Conservation (phyloP, 1,140 invertebrate genomes). For the Drosophila insularis region DNA sequence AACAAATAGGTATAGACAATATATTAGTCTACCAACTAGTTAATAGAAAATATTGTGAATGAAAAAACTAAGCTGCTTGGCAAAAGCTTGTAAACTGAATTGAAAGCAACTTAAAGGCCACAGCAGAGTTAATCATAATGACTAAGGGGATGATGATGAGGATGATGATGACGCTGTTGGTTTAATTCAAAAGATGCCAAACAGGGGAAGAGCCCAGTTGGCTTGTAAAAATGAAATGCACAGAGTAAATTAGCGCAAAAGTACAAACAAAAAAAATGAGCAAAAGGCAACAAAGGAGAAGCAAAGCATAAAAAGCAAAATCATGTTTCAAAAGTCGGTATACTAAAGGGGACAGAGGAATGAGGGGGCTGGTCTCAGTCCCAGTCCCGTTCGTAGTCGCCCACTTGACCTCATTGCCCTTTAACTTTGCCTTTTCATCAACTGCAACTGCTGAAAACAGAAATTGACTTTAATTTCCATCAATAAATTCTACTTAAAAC, state of each 20-base stretch:
- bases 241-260: slow-evolving; percentile 62
- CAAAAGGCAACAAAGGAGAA: neutral
- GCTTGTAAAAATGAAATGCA: slow-evolving; percentile 69
- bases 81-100: slow-evolving; percentile 29
- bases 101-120: slow-evolving; percentile 21
- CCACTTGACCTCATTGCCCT: slow-evolving; percentile 76
- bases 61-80: neutral
- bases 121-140: slow-evolving; percentile 41
- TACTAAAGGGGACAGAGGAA: neutral
- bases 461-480: slow-evolving; percentile 8
- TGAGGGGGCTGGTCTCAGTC: neutral
- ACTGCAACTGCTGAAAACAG: slow-evolving; percentile 1
- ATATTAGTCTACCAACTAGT: too few relatives aligned
- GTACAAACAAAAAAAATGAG: neutral
- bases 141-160: slow-evolving; percentile 9
- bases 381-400: neutral
- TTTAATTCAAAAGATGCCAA: slow-evolving; percentile 18
- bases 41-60: too few relatives aligned
- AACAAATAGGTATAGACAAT: too few relatives aligned
- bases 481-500: slow-evolving; percentile 58
- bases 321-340: slow-evolving; percentile 76
- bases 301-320: slow-evolving; percentile 70
- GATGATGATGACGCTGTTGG: slow-evolving; percentile 32
- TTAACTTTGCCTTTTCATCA: slow-evolving; percentile 42
- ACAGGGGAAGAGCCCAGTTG: slow-evolving; percentile 41